These are phyloP conservation scores for Sitta carolinensis DNA, from an alignment of 2,797 vertebrate genomes.

Conservation along the genomic window DNA sequence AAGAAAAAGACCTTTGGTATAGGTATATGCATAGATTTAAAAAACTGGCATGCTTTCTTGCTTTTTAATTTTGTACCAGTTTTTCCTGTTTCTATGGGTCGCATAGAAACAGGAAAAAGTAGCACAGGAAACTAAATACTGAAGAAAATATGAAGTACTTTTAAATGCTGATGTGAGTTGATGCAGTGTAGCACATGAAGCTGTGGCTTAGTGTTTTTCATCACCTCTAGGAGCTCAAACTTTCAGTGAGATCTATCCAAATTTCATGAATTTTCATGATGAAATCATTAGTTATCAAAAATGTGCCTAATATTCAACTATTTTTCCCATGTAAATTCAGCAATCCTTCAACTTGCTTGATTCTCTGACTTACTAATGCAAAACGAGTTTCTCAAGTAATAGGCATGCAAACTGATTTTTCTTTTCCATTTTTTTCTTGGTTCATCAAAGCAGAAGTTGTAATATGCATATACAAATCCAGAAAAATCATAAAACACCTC, in stretches of 20 bases:
- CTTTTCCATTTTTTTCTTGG: background rate
- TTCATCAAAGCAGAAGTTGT: background rate
- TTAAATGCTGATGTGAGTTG: background rate
- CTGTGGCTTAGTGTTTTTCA: background rate
- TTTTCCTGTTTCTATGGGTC: background rate
- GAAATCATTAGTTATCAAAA: background rate
- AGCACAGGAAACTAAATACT: background rate
- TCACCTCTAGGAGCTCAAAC: background rate
- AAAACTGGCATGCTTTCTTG: background rate
- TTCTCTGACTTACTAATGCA: background rate
- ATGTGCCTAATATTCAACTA: background rate
- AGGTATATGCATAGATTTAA: background rate
- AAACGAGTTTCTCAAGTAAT: background rate
- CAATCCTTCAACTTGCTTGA: background rate
- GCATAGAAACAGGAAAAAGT: background rate
- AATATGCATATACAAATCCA: background rate
- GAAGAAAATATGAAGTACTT: background rate
- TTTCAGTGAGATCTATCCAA: background rate
- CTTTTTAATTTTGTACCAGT: background rate
- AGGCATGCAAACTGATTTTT: background rate
- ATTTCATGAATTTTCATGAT: background rate
- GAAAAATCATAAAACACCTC: background rate
- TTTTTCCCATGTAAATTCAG: background rate
- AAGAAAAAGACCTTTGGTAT: background rate
- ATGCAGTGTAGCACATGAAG: background rate